Evolutionary conservation across 1,140 invertebrate species (phyloP).

Genomic region (Drosophila sp.): DNA sequence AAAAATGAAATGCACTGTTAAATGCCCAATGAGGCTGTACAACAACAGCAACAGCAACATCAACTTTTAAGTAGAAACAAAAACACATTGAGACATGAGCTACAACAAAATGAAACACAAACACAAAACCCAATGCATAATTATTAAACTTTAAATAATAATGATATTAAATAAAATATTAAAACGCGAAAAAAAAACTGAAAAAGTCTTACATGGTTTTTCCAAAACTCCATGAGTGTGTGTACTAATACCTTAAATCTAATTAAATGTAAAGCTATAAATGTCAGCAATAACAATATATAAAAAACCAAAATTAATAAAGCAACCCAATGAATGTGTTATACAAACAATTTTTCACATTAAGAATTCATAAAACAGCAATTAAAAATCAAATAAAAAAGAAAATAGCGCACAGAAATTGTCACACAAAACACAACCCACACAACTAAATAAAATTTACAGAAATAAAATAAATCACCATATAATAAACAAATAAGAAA

Average conservation of each 20-base stretch:
- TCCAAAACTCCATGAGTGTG: conserved; percentile 78
- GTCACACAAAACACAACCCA: conserved; percentile 44
- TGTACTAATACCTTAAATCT: conserved; percentile 63
- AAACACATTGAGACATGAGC: no score
- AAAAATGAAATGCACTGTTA: conserved; percentile 53
- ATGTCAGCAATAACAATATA: conserved; percentile 24
- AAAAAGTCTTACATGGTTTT: conserved; percentile 69
- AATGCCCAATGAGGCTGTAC: conserved; percentile 65
- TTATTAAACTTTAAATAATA: conserved; percentile 54
- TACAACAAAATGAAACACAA: conserved; percentile 14
- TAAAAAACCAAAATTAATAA: conserved; percentile 20
- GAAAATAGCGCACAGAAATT: conserved; percentile 43
- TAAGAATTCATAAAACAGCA: conserved; percentile 50
- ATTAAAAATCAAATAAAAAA: conserved; percentile 32
- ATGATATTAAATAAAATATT: conserved; percentile 43
- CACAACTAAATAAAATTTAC: conserved; percentile 79
- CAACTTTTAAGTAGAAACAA: conserved; percentile 23
- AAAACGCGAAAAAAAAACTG: conserved; percentile 33
- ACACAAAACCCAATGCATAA: conserved; percentile 64
- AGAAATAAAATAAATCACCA: conserved; percentile 39
- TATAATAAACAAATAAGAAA: conserved; percentile 46
- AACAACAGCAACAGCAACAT: conserved; percentile 19
- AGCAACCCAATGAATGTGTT: conserved; percentile 53
- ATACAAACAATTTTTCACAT: conserved; percentile 61
- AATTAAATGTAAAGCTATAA: conserved; percentile 68